Evolutionary conservation across 2,113 vertebrate genomes (phyloP), one percentile per base, ranked within the genome.

Genomic region (Thinocorus orbignyianus): DNA sequence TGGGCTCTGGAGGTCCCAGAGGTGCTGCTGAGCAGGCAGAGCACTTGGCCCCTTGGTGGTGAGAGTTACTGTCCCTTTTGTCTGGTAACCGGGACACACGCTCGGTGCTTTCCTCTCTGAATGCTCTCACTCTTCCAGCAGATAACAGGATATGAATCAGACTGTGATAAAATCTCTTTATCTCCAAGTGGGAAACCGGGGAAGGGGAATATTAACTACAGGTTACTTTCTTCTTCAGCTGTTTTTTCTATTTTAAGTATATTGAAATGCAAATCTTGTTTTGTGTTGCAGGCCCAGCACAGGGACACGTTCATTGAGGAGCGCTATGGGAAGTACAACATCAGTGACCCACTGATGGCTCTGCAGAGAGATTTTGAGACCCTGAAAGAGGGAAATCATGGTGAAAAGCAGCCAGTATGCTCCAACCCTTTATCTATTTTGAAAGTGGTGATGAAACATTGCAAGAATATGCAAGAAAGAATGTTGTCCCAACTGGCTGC

Each of bases 401-500:
- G 72, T 11, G 98, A 98, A 73, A 98, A 96, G 96, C 98, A 98
- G 73, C 98, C 98, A 49, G 97, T 98, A 2, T 98, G 98, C 96
- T 97, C 99, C 80, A 99, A 99, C 95, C 99, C 99, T 3, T 97
- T 99, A 35, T 98, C 98, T 8, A 89, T 99, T 65, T 97, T 99
- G 42, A 99, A 99, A 92, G 97, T 98, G 96, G 99, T 99, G 97
- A 99, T 99, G 98, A 99, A 98, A 91, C 99, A 99, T 61, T 99
- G 99, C 97, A 99, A 99, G 97, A 98, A 98, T 57, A 99, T 99
- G 99, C 99, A 99, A 96, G 99, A 99, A 72, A 99, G 99, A 85
- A 99, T 99, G 99, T 86, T 99, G 94, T 98, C 98, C 65, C 99
- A 99, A 66, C 98, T 99, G n/a, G 98, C 99, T 25, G 99, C 99